Conservation (phyloP, 2,113 vertebrate genomes). For the Malurus elegans region DNA sequence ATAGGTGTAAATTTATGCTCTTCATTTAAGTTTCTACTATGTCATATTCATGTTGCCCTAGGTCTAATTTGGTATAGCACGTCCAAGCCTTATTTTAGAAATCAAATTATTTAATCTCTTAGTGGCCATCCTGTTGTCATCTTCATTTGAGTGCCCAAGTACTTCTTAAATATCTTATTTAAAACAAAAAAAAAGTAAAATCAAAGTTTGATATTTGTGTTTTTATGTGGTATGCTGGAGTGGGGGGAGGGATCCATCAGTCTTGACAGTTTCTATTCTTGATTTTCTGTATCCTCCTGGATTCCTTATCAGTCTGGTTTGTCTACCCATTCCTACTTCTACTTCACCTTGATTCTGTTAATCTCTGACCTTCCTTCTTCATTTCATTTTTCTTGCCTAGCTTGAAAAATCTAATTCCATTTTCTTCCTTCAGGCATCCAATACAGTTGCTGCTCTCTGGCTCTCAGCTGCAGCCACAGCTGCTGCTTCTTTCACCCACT, state of each 20-base stretch:
- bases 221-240: background rate
- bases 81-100: background rate
- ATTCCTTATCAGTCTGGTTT: background rate
- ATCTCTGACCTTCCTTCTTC: background rate
- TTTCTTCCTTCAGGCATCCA: background rate
- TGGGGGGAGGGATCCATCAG: background rate
- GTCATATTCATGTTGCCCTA: background rate
- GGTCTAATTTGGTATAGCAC: background rate
- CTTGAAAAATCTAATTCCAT: background rate
- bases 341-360: background rate
- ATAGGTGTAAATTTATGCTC: background rate
- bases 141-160: background rate
- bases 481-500: background rate
- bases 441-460: background rate
- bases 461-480: background rate
- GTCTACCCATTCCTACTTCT: background rate
- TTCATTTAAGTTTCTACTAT: background rate
- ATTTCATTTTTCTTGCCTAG: background rate
- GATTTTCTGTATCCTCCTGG: background rate
- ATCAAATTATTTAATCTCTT: background rate
- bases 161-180: background rate
- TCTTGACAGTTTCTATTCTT: background rate
- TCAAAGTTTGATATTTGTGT: background rate
- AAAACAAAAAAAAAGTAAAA: background rate
- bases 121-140: background rate